Evolutionary conservation across 2,113 vertebrate species (phyloP).

Genomic region (Haliaeetus leucogaster): DNA sequence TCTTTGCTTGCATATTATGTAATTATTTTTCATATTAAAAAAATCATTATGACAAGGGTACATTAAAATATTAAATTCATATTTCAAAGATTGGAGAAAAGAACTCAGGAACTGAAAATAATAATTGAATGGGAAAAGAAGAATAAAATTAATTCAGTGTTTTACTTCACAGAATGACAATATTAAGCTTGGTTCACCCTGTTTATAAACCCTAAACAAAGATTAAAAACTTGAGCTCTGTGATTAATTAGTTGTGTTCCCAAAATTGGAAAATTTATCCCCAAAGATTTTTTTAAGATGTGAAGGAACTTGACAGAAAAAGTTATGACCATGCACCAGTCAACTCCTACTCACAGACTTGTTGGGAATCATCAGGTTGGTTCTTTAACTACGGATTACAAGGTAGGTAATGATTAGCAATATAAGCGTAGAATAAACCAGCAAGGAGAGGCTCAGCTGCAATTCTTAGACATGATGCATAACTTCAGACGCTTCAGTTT

Average conservation of each 20-base stretch:
- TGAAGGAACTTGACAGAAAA: neutral
- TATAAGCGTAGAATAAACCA: neutral
- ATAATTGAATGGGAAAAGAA: neutral
- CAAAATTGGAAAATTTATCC: neutral
- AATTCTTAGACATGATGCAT: neutral
- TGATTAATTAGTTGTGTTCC: neutral
- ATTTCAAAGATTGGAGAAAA: neutral
- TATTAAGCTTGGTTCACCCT: neutral
- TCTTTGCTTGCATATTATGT: neutral
- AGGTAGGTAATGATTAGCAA: neutral
- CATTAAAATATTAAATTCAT: neutral
- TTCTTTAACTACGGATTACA: neutral
- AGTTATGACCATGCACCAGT: neutral
- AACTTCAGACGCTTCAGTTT: neutral
- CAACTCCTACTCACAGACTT: neutral
- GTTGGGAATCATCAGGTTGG: neutral
- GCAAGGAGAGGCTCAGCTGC: neutral
- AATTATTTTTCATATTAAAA: neutral
- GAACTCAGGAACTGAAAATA: neutral
- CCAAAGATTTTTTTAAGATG: neutral
- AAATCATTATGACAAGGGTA: neutral
- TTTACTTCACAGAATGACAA: neutral
- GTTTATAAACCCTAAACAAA: neutral
- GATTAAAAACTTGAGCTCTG: neutral
- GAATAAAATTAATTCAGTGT: neutral